Conservation (phyloP, 2,888 invertebrate species). For the Eulithis testata region DNA sequence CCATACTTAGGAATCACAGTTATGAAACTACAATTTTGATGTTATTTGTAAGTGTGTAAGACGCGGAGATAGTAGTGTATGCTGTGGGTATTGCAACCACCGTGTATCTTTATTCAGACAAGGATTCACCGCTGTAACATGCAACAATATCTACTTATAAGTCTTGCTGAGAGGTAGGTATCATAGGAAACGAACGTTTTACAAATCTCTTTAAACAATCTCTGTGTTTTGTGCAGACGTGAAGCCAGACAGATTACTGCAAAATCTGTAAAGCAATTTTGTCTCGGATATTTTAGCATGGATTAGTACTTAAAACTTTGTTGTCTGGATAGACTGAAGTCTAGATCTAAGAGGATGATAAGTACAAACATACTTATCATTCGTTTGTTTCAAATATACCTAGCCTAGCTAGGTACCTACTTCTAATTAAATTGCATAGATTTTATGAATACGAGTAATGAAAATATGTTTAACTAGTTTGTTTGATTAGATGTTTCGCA, state of each 20-base stretch:
- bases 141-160: no score
- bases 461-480: neutral
- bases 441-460: neutral
- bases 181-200: neutral
- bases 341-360: neutral
- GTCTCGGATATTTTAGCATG: neutral
- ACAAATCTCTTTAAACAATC: neutral
- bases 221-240: neutral
- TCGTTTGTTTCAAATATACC: neutral
- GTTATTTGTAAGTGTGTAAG: no score
- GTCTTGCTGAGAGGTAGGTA: no score
- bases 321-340: neutral
- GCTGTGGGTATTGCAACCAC: no score
- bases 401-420: neutral
- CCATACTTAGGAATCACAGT: no score
- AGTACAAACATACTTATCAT: no score
- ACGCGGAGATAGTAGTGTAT: no score
- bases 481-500: neutral
- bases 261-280: neutral
- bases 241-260: slow-evolving; percentile 11
- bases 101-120: no score
- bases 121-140: no score
- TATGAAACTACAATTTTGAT: no score
- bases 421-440: neutral
- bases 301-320: neutral